A percentile compares a stretch with the other conserved stretches of the same genome.
These are phyloP conservation scores for Hyposoter didymator DNA, from an alignment of 2,888 invertebrate species.

Conservation along the genomic window DNA sequence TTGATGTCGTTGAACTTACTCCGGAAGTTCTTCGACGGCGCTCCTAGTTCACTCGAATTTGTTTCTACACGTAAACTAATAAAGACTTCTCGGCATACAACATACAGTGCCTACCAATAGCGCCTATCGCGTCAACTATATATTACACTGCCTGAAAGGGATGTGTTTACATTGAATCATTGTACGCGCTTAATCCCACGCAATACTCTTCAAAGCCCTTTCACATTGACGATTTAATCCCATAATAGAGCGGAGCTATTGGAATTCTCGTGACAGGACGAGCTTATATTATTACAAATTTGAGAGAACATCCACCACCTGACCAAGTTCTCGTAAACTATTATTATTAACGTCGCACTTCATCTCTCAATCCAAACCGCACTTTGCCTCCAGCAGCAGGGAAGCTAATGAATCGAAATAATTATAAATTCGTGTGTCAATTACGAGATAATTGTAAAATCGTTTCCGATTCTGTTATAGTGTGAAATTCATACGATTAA, in stretches of 20 bases:
- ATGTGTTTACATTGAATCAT: slow-evolving; percentile 45
- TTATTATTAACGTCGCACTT: neutral
- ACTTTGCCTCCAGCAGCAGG: neutral
- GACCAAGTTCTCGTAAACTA: slow-evolving; percentile 29
- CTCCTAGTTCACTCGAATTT: too few relatives aligned
- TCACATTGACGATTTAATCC: slow-evolving; percentile 36
- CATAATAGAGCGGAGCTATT: slow-evolving; percentile 33
- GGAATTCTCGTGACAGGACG: slow-evolving; percentile 46
- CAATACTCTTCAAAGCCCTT: slow-evolving; percentile 17
- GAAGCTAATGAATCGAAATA: too few relatives aligned
- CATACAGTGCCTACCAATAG: neutral
- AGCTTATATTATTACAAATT: slow-evolving; percentile 53
- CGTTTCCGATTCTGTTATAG: too few relatives aligned
- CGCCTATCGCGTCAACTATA: slow-evolving; percentile 35
- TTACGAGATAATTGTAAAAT: too few relatives aligned
- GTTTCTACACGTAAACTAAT: too few relatives aligned
- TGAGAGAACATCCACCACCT: slow-evolving; percentile 4
- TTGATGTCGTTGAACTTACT: too few relatives aligned
- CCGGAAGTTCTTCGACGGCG: too few relatives aligned
- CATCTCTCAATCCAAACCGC: neutral
- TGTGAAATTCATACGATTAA: too few relatives aligned
- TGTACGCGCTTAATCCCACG: slow-evolving; percentile 9
- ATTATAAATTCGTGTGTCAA: neutral
- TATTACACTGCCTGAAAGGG: slow-evolving; percentile 52
- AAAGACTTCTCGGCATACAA: neutral